phyloP scores from a whole-genome alignment of 2,888 invertebrate species.

The Drosophila merina region DNA sequence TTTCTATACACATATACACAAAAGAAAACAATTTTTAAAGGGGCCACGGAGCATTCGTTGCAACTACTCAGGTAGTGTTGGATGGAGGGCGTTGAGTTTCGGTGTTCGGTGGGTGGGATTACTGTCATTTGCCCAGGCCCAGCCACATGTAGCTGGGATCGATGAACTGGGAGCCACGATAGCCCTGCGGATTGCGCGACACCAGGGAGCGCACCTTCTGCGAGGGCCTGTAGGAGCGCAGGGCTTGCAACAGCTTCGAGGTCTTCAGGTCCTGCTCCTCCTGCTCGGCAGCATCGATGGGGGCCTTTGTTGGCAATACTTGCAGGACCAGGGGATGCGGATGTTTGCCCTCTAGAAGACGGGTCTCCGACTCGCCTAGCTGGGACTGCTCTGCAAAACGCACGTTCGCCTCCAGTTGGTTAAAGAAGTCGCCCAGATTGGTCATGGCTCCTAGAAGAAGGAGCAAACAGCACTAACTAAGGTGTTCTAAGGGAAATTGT shows the following conservation, averaged over 20 bases:
- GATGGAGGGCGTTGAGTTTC: not conserved
- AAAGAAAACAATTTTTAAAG: constrained; percentile 5
- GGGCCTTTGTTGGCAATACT: constrained; percentile 32
- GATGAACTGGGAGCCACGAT: constrained; percentile 87
- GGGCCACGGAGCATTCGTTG: constrained; percentile 47
- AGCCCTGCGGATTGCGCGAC: constrained; percentile 85
- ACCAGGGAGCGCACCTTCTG: constrained; percentile 86
- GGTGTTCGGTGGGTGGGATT: constrained; percentile 4
- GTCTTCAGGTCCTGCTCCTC: constrained; percentile 57
- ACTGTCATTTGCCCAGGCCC: constrained; percentile 85
- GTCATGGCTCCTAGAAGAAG: constrained; percentile 81
- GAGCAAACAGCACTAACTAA: constrained; percentile 11
- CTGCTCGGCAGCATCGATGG: constrained; percentile 16
- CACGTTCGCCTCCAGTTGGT: constrained; percentile 80
- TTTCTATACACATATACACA: constrained; percentile 9
- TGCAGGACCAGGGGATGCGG: constrained; percentile 72
- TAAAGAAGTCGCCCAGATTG: constrained; percentile 82
- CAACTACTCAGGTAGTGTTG: constrained; percentile 18
- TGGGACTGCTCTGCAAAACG: constrained; percentile 78
- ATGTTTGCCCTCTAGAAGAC: constrained; percentile 80
- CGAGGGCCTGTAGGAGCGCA: constrained; percentile 84
- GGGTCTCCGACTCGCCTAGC: constrained; percentile 68
- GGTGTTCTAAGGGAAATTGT: not conserved
- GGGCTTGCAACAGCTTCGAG: constrained; percentile 83
- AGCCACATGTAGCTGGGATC: constrained; percentile 88